Base-by-base conservation (phyloP, 2,888 invertebrate species). In the Erannis defoliaria region DNA sequence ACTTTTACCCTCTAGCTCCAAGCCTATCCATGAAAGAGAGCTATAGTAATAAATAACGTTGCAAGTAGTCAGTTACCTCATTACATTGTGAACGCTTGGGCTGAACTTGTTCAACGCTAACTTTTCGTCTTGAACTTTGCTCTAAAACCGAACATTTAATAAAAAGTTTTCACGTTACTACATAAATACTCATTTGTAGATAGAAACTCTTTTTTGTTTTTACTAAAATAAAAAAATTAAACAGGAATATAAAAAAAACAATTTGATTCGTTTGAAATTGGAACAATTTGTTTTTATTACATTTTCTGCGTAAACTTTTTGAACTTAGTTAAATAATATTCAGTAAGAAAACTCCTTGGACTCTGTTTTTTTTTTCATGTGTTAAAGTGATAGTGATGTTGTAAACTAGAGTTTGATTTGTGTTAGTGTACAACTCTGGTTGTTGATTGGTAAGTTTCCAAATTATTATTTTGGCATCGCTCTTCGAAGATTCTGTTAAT, bases 21-120 rank as follows among this genome's bases (percentile, higher is more conserved):
- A 8, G 46, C 35, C 71, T 73, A 71, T 5, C 9, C 38, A 60
- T 71, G 75, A 75, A 72, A 75, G 74, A 67, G 70, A 50, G 57
- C 63, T 66, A 62, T 67, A 60, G 66, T 70, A 68, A 78, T 82
- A 81, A 79, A 81, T 76, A 81, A 74, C 66, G 58, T 48, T 37
- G 73, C 50, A 57, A 35, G 51, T 19, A 49, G 50, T 55, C 54
- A 57, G 26, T 64, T 48, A 63, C 70, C 68, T 67, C 78, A 80
- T 76, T 79, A 73, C 66, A 64, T 65, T 58, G 63, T 69, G 37
- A 70, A 67, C 73, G 58, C 65, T 67, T 55, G 66, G 35, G 62
- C 49, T 58, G 55, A 48, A 57, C 50, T 62, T 56, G 57, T 65
- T 62, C 35, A 43, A 55, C 5, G 4, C n/a, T 35, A 19, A 38